Conservation (phyloP, 2,113 vertebrate species). For the Lathamus discolor region DNA sequence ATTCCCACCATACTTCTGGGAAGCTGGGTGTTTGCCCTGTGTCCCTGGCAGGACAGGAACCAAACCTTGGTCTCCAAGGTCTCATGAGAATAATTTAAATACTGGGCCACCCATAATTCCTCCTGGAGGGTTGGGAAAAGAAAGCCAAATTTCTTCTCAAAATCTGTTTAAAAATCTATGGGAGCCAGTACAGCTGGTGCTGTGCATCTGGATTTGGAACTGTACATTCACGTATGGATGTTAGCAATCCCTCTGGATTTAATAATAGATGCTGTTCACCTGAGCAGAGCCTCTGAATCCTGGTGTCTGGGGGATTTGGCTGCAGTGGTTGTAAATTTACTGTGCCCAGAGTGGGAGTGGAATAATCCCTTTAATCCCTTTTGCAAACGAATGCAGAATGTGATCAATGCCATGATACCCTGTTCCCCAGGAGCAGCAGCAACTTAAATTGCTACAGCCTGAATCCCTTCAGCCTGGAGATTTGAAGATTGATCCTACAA, state of each 20-base stretch:
- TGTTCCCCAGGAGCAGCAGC: background rate
- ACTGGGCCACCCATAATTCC: background rate
- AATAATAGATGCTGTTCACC: background rate
- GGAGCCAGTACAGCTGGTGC: background rate
- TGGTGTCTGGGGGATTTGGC: background rate
- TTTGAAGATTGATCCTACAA: background rate
- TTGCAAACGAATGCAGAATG: background rate
- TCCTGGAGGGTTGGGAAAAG: background rate
- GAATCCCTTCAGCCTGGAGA: background rate
- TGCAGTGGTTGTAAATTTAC: background rate
- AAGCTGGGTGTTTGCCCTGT: background rate
- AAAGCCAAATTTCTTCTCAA: background rate
- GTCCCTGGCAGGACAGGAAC: background rate
- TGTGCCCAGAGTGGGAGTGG: background rate
- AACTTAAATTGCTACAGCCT: background rate
- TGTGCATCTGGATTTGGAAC: background rate
- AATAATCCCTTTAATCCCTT: slow-evolving; percentile 23
- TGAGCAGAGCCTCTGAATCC: background rate
- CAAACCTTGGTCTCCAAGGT: background rate
- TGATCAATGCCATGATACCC: background rate
- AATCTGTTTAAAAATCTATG: background rate
- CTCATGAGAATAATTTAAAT: background rate
- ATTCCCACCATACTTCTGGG: background rate
- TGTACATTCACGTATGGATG: background rate
- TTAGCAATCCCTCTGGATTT: background rate